Evolutionary conservation across 1,140 invertebrate genomes (phyloP).

Genomic region (Macrotrachela quadricornifera): DNA sequence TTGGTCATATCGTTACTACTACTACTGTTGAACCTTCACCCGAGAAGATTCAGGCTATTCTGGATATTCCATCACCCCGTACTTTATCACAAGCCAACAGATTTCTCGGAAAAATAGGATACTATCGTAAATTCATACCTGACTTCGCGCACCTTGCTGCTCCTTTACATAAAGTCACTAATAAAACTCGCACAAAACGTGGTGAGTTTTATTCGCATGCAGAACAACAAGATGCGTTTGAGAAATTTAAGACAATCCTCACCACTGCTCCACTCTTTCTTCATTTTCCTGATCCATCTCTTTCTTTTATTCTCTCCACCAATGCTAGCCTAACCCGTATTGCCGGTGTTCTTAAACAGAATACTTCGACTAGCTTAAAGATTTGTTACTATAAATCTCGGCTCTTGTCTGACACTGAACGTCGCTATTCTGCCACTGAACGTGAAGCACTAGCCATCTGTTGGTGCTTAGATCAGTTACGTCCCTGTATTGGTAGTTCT

Average conservation of each 20-base stretch:
- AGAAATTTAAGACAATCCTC: conserved; percentile 10
- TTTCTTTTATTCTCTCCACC: conserved; percentile 11
- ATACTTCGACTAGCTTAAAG: conserved; percentile 4
- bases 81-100: conserved; percentile 13
- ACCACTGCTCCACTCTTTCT: conserved; percentile 6
- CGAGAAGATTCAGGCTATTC: conserved; percentile 15
- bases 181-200: not conserved
- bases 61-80: conserved; percentile 15
- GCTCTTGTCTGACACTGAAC: conserved; percentile 5
- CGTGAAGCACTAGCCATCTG: conserved; percentile 14
- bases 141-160: conserved; percentile 13
- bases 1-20: conserved; percentile 15
- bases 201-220: not conserved
- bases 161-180: conserved; percentile 12
- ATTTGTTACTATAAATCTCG: conserved; percentile 5
- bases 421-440: conserved; percentile 14
- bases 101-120: conserved; percentile 18
- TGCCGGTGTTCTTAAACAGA: conserved; percentile 12
- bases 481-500: too few relatives aligned
- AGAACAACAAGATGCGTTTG: conserved; percentile 9
- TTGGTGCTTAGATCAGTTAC: too few relatives aligned
- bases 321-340: conserved; percentile 12
- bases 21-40: conserved; percentile 13
- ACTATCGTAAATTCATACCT: conserved; percentile 16
- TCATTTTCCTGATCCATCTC: conserved; percentile 9